Conservation (phyloP, 2,888 invertebrate genomes). For the Thymelicus acteon region DNA sequence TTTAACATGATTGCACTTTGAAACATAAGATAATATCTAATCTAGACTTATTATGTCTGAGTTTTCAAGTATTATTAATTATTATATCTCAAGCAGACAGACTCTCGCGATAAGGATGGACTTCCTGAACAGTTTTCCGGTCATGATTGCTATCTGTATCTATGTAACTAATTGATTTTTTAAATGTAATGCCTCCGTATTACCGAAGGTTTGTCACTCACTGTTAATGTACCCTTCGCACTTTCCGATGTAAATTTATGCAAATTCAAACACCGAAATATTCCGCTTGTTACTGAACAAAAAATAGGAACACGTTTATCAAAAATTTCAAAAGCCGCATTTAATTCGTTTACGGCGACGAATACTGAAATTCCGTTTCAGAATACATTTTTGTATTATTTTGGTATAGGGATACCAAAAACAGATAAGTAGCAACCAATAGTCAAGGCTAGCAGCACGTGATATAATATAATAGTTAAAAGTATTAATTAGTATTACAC, state of each 20-base stretch:
- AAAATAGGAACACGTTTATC: constrained; percentile 5
- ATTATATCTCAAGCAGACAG: too few species aligned
- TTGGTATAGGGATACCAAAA: not conserved
- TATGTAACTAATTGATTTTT: too few species aligned
- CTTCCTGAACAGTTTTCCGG: not conserved
- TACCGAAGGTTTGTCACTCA: not conserved
- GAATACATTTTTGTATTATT: not conserved
- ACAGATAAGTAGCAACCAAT: not conserved
- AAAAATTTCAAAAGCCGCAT: not conserved
- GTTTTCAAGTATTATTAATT: too few species aligned
- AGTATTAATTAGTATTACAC: not conserved
- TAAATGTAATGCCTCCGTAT: too few species aligned
- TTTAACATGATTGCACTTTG: too few species aligned
- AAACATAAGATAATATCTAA: too few species aligned
- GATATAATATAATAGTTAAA: not conserved
- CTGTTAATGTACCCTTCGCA: not conserved
- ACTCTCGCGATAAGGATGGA: not conserved
- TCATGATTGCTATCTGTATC: too few species aligned
- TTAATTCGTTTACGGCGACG: not conserved
- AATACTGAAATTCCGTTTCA: not conserved
- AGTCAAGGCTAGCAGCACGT: not conserved
- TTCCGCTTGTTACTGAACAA: not conserved
- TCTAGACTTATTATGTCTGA: too few species aligned
- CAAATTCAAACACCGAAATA: constrained; percentile 9
- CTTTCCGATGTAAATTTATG: constrained; percentile 25